These are phyloP conservation scores for Drosophila siamana DNA, from an alignment of 2,888 invertebrate species.

Conservation along the genomic window DNA sequence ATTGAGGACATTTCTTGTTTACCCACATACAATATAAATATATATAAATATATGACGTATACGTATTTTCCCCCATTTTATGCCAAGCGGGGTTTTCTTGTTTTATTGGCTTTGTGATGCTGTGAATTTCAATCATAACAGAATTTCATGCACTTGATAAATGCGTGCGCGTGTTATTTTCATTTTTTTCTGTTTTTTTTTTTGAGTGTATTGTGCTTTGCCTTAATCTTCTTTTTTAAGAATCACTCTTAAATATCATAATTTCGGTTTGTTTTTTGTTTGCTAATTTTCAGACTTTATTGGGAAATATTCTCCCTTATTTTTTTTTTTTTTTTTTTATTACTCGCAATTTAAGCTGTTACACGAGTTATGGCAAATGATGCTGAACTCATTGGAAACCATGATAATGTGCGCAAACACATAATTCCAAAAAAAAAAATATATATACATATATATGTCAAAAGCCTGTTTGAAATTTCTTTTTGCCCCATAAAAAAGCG, in stretches of 20 bases:
- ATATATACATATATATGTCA: too few species aligned
- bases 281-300: constrained; percentile 6
- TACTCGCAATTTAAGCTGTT: too few species aligned
- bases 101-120: constrained; percentile 26
- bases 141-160: constrained; percentile 17
- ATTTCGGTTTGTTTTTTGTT: not conserved
- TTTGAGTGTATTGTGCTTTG: not conserved
- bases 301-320: not conserved
- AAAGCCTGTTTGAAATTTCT: too few species aligned
- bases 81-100: constrained; percentile 1
- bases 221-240: not conserved
- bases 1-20: constrained; percentile 14
- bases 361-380: too few species aligned
- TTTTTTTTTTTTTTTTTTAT: too few species aligned
- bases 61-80: constrained; percentile 8
- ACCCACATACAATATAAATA: not conserved
- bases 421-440: too few species aligned
- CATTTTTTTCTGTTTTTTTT: too few species aligned
- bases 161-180: constrained; percentile 12
- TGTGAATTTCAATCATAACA: constrained; percentile 34
- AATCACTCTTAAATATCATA: constrained; percentile 4
- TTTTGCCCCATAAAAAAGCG: too few species aligned
- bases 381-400: too few species aligned
- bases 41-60: not conserved
- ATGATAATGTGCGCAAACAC: too few species aligned